phyloP scores from a whole-genome alignment of 2,797 vertebrate species.

The Gymnoscopelus microlampas region DNA sequence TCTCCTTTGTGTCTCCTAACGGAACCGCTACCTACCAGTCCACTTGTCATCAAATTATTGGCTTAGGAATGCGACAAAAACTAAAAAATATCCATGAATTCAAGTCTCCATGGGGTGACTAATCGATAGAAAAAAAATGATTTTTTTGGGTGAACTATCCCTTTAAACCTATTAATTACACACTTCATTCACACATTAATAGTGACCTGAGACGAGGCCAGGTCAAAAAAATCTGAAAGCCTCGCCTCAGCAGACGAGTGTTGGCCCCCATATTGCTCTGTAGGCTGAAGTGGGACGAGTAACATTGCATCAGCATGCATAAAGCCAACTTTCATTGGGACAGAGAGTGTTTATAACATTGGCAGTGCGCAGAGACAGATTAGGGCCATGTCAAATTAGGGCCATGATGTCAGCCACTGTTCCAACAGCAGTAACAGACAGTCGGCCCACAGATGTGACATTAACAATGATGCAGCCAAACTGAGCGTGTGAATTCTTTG shows the following conservation, averaged over 20 bases:
- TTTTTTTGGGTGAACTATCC: too few relatives aligned
- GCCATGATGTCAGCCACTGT: conserved; percentile 70
- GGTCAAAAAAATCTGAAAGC: conserved; percentile 26
- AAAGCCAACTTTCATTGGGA: conserved; percentile 44
- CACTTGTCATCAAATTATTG: too few relatives aligned
- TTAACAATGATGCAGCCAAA: conserved; percentile 70
- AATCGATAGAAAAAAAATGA: too few relatives aligned
- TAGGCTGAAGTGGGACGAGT: conserved; percentile 29
- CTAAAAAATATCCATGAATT: too few relatives aligned
- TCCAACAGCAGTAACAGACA: conserved; percentile 64
- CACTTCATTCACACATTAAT: conserved; percentile 1
- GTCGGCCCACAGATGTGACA: conserved; percentile 68
- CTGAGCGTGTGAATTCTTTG: conserved; percentile 38
- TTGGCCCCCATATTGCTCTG: conserved; percentile 29
- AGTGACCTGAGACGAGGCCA: conserved; percentile 29
- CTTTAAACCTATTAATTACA: too few relatives aligned
- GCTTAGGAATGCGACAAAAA: too few relatives aligned
- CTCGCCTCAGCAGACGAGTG: conserved; percentile 22
- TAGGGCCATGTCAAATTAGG: conserved; percentile 41
- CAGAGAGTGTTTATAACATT: conserved; percentile 44
- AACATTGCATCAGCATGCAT: conserved; percentile 43
- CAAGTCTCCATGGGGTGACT: too few relatives aligned
- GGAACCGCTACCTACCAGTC: too few relatives aligned
- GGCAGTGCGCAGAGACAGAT: conserved; percentile 60
- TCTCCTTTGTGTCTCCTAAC: too few relatives aligned